These are phyloP conservation scores for Nesidiocoris tenuis DNA, from an alignment of 2,888 invertebrate genomes.

Conservation along the genomic window DNA sequence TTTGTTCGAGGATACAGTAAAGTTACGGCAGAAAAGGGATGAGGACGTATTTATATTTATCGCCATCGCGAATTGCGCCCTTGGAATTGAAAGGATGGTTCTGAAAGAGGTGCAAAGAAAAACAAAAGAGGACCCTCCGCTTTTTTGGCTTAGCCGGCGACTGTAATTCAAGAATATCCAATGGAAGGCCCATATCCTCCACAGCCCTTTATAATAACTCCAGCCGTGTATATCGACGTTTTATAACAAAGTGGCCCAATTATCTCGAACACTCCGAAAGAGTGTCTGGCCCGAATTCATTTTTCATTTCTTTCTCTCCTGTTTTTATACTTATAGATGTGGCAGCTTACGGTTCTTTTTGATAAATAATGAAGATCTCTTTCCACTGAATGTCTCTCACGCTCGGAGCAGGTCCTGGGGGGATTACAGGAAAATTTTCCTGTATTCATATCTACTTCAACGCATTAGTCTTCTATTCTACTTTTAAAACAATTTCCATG, in stretches of 20 bases:
- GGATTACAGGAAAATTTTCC: no score
- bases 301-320: background rate
- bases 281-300: background rate
- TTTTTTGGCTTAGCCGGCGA: background rate
- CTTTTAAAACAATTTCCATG: no score
- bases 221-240: background rate
- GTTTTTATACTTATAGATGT: background rate
- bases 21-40: background rate
- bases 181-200: slow-evolving; percentile 2
- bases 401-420: no score
- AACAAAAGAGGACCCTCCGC: background rate
- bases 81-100: no score
- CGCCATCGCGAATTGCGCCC: background rate
- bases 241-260: slow-evolving; percentile 24
- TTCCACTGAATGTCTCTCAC: no score
- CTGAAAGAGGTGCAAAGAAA: background rate
- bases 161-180: background rate
- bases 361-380: slow-evolving; percentile 25
- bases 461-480: no score
- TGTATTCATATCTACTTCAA: no score
- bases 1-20: background rate
- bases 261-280: background rate
- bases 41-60: background rate
- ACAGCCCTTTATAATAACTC: background rate
- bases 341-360: background rate